phyloP scores from a whole-genome alignment of 2,888 invertebrate genomes.

The Pandemis corylana region DNA sequence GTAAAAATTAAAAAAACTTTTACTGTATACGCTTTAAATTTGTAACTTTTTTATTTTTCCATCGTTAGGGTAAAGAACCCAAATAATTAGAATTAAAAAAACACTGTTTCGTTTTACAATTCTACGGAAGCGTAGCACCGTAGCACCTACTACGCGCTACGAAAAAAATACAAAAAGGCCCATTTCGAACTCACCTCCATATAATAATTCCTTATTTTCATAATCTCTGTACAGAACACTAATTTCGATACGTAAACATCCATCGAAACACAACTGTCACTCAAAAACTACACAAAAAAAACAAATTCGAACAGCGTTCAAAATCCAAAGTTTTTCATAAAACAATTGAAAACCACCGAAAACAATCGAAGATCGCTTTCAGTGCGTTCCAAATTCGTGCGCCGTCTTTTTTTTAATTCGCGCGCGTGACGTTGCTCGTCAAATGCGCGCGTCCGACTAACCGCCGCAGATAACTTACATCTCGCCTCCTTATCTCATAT shows the following conservation, averaged over 20 bases:
- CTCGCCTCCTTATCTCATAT: slow-evolving; percentile 69
- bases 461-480: slow-evolving; percentile 69
- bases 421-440: slow-evolving; percentile 68
- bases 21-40: too few species aligned
- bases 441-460: slow-evolving; percentile 81
- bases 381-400: slow-evolving; percentile 48
- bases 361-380: slow-evolving; percentile 5
- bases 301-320: neutral
- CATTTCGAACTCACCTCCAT: slow-evolving; percentile 69
- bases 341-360: neutral
- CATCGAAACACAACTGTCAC: slow-evolving; percentile 46
- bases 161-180: slow-evolving; percentile 24
- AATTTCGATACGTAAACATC: slow-evolving; percentile 54
- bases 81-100: neutral
- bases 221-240: slow-evolving; percentile 62
- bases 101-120: neutral
- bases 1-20: neutral
- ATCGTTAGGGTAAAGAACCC: too few species aligned
- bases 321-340: neutral
- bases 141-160: slow-evolving; percentile 28
- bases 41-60: too few species aligned
- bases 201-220: slow-evolving; percentile 80
- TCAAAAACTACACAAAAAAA: neutral
- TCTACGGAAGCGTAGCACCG: slow-evolving; percentile 22
- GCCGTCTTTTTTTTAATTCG: slow-evolving; percentile 41